These are phyloP conservation scores for Ethmia dodecea DNA, from an alignment of 2,888 invertebrate genomes.

Conservation along the genomic window DNA sequence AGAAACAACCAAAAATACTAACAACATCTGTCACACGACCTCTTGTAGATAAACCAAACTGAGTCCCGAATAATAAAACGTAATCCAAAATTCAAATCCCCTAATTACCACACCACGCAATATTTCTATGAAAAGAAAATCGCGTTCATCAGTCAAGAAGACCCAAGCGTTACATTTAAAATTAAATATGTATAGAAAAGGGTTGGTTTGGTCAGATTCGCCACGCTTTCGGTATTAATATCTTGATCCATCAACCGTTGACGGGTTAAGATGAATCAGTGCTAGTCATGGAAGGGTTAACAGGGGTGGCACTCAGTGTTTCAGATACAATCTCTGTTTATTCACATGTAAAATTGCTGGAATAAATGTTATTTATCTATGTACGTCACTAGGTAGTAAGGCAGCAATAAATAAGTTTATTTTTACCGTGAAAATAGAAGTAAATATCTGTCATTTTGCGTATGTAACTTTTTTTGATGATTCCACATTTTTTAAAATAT, in stretches of 20 bases:
- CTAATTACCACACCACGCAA: constrained; percentile 19
- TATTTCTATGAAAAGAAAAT: constrained; percentile 22
- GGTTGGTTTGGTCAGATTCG: constrained; percentile 68
- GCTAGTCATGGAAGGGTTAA: constrained; percentile 47
- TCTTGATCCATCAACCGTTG: constrained; percentile 74
- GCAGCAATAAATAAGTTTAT: no score
- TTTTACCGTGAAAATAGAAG: no score
- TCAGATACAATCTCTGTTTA: constrained; percentile 17
- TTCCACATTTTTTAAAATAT: no score
- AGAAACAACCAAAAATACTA: no score
- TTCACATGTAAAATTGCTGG: constrained; percentile 20
- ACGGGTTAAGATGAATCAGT: constrained; percentile 71
- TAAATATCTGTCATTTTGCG: no score
- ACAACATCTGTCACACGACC: no score
- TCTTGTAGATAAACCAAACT: constrained; percentile 18
- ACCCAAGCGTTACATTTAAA: constrained; percentile 34
- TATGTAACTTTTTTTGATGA: no score
- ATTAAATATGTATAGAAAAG: constrained; percentile 64
- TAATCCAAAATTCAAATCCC: constrained; percentile 10
- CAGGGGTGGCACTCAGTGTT: constrained; percentile 31
- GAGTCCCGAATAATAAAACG: constrained; percentile 20
- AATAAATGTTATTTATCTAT: constrained; percentile 2
- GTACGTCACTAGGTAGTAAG: constrained; percentile 5
- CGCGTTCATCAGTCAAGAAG: constrained; percentile 50
- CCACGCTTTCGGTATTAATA: constrained; percentile 73